phyloP scores from a whole-genome alignment of 2,113 vertebrate genomes.

The Microcebus ravelobensis region DNA sequence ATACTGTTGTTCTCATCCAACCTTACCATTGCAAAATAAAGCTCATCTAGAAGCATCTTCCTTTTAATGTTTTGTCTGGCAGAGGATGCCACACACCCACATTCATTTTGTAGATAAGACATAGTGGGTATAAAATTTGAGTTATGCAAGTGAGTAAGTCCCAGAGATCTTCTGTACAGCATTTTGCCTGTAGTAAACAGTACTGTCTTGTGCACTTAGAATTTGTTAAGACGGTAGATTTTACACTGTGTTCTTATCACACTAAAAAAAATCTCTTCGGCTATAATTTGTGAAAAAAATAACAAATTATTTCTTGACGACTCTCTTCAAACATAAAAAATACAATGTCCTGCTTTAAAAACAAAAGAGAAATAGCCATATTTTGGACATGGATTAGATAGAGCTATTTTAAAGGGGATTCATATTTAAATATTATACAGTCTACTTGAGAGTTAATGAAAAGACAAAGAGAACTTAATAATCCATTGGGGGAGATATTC shows the following conservation, averaged over 20 bases:
- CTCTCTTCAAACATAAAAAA: neutral
- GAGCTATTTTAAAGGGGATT: neutral
- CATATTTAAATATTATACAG: neutral
- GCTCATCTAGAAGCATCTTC: neutral
- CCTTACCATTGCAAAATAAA: neutral
- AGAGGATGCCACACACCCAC: neutral
- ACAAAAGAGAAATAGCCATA: neutral
- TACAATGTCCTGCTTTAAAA: neutral
- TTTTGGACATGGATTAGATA: neutral
- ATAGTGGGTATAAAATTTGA: neutral
- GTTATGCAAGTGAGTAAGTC: neutral
- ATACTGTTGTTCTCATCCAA: neutral
- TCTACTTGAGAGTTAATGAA: neutral
- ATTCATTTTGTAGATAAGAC: neutral
- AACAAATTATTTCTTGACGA: neutral
- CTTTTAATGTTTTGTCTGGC: neutral
- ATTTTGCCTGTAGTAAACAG: neutral
- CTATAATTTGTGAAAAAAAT: neutral
- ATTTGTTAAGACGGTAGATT: neutral
- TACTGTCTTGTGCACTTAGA: neutral
- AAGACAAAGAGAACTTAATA: neutral
- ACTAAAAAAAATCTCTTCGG: neutral
- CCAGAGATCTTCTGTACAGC: neutral
- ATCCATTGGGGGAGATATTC: neutral
- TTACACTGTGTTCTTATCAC: neutral